Evolutionary conservation across 2,797 vertebrate genomes (phyloP), one percentile per base, ranked within the genome.

Genomic region (Sebastes nivosus): DNA sequence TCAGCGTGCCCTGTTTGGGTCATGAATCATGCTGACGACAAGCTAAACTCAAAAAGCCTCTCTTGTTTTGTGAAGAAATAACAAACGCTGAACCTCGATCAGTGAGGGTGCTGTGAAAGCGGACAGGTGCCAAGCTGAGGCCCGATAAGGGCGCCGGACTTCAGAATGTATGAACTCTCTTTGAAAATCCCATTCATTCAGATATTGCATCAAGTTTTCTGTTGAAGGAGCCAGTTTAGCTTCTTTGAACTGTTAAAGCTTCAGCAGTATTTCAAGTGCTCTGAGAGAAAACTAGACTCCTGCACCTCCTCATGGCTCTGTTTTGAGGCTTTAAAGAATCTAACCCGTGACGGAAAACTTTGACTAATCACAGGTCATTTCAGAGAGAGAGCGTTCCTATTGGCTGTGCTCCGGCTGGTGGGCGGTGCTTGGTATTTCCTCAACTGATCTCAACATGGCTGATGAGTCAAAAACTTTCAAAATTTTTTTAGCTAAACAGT

Each of bases 71-170:
- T 70, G 36, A 73, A 82, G 71, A 55, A 55, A 80, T 83, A 89
- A 85, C 84, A 85, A 91, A 75, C 66, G 68, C 57, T 83, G 87
- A 85, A 80, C 65, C 36, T 24, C 66, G 77, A 90, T 85, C 78
- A 85, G 86, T 42, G 55, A 72, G 63, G 42, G 57, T 57, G 72
- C 32, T 83, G 70, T 72, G 71, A 78, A 67, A 75, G 67, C 29
- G 18, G 83, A 86, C 81, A 86, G 89, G 77, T 92, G 86, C 77
- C 70, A 80, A 72, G 70, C 38, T 75, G 38, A 74, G 50, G 70
- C 55, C 76, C 50, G 68, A 66, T 78, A 72, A 67, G 42, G n/a
- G 55, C 11, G 81, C 30, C 4, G 5, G n/a, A 74, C 65, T 67
- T 73, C 5, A 61, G 29, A 54, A 60, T 58, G 72, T 30, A 66